Conservation (phyloP, 2,113 vertebrate genomes). For the Varanus komodoensis region DNA sequence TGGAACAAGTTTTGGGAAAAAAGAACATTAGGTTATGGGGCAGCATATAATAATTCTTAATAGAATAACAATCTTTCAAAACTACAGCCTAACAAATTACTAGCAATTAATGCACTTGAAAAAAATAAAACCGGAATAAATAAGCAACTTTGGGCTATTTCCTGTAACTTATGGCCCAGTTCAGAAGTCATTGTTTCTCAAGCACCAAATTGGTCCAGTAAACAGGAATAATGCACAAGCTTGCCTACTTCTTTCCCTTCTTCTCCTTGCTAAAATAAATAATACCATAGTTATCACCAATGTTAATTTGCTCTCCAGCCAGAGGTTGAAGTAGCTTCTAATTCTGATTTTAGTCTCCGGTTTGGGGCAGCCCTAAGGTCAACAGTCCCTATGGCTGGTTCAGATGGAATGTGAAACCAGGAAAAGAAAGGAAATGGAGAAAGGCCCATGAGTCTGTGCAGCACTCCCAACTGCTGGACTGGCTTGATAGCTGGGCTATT, state of each 20-base stretch:
- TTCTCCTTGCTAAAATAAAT: neutral
- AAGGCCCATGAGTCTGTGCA: accelerated
- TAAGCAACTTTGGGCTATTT: neutral
- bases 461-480: neutral
- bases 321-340: neutral
- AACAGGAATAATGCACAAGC: neutral
- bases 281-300: neutral
- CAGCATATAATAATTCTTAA: no score
- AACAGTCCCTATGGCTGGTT: neutral
- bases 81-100: neutral
- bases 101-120: neutral
- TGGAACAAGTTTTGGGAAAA: neutral
- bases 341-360: neutral
- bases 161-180: neutral
- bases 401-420: neutral
- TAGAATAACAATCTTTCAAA: neutral
- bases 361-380: neutral
- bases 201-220: neutral
- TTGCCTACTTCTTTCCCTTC: neutral
- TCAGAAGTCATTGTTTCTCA: neutral
- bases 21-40: neutral
- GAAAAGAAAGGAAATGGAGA: neutral
- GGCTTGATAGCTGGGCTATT: neutral
- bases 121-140: neutral
- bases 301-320: neutral